These are phyloP conservation scores for Jaculus jaculus DNA, from an alignment of 2,113 vertebrate species.

Conservation along the genomic window DNA sequence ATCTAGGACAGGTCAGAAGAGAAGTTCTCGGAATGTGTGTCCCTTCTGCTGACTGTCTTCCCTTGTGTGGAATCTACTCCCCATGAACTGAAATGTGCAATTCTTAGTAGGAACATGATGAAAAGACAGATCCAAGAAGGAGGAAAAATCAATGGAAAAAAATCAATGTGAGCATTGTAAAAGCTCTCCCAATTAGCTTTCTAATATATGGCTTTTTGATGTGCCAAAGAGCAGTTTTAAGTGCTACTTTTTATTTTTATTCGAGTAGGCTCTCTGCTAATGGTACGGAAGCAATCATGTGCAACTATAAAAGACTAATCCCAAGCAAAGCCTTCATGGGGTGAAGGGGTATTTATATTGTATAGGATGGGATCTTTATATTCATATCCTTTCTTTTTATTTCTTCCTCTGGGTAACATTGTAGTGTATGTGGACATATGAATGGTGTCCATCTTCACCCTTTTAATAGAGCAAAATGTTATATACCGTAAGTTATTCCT, in stretches of 20 bases:
- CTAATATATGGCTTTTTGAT: constrained; percentile 79
- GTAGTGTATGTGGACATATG: background rate
- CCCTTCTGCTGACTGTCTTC: constrained; percentile 20
- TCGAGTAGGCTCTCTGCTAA: constrained; percentile 67
- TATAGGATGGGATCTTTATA: constrained; percentile 26
- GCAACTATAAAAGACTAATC: constrained; percentile 58
- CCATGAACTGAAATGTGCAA: constrained; percentile 36
- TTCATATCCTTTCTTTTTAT: background rate
- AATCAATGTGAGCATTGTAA: constrained; percentile 73
- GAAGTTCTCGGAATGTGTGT: constrained; percentile 6
- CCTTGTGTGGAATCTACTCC: constrained; percentile 40
- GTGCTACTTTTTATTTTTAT: constrained; percentile 73
- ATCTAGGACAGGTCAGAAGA: background rate
- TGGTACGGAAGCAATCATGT: constrained; percentile 74
- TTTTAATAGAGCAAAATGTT: background rate
- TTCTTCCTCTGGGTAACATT: background rate
- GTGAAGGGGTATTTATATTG: constrained; percentile 45
- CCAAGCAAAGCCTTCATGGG: constrained; percentile 45
- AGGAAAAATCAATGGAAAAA: constrained; percentile 75
- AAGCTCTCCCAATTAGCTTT: constrained; percentile 77
- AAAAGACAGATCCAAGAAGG: constrained; percentile 72
- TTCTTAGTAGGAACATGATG: constrained; percentile 50
- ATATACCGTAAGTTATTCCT: background rate
- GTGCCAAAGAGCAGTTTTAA: constrained; percentile 78
- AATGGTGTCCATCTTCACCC: background rate